Evolutionary conservation across 2,113 vertebrate genomes (phyloP), one percentile per base, ranked within the genome.

Genomic region (Protomyctophum bolini): DNA sequence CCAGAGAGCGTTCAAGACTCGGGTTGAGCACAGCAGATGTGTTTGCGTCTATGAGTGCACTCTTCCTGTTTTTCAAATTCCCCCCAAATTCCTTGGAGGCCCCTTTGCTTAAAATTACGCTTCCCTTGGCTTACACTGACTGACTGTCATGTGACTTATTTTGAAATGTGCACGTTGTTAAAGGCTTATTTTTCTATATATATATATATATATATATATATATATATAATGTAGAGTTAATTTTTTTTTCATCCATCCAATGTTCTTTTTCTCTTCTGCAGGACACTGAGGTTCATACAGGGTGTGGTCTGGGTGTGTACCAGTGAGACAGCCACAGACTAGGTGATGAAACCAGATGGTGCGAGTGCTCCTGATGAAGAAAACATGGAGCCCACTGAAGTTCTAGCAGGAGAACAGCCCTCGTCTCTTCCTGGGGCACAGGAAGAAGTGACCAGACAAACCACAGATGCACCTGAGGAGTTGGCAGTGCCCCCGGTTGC

Each of bases 341-440:
- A 60, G 80, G 89, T 82, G 63, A 94, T 94, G 92, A 94, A 94
- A 89, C 90, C 90, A 77, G 91, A 93, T 91, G 92, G 89, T 89
- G 88, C 84, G 84, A 83, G 79, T 74, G 33, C 33, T 41, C 33
- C 33, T 41, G 33, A 91, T 92, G 84, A 41, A 41, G 89, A 90
- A 71, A 83, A 81, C 49, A 82, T 84, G 48, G 90, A 93, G 65
- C 77, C 90, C 70, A 81, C 70, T 28, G 91, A 92, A 72, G 76
- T 47, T 33, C 67, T 76, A 56, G 78, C 71, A 15, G 70, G 54
- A 79, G 76, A 78, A 4, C 86, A 88, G 58, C 65, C 68, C 3
- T 69, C 79, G 0, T 50, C 33, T 10, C 55, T 64, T 1, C 58
- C 66, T 58, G 74, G 49, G 46, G 29, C 49, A 7, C 75, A 80